Base-by-base conservation (phyloP, 2,797 vertebrate species). In the Enteromius treurensis region DNA sequence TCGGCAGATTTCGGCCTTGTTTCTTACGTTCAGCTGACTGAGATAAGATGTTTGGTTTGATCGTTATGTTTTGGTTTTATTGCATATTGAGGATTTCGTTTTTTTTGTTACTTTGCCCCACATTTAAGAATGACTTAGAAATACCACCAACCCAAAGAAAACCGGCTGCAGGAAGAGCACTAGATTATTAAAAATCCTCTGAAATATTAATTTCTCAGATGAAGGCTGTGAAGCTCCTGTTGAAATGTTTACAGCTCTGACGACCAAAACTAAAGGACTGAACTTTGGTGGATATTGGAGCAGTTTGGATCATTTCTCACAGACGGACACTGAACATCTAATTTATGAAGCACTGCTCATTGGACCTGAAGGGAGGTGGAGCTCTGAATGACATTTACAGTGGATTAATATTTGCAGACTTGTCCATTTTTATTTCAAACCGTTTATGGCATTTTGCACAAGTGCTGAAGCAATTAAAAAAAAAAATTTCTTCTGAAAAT, bases 1-100 rank as follows among this genome's bases (percentile, higher is more conserved):
- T 86, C 6, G 86, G 74, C 76, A 79, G 84, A 60, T 80, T 77
- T 84, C 5, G 32, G 23, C 68, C 40, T 69, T 77, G 67, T 67
- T 42, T 58, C 51, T 58, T 19, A 23, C 5, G n/a, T 79, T 65
- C 51, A 34, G 13, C 19, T 64, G 74, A 71, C 29, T 47, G 29
- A 62, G 60, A 32, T 32, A 14, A 26, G 3, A 9, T 74, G 6
- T 68, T 67, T 23, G 49, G 19, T 81, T 71, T 34, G 37, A 67
- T 45, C 17, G 21, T 74, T 42, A 0, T 9, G 5, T 75, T 74
- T 75, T 53, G 15, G 45, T 64, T 79, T 71, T 82, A 55, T 15
- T 60, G 19, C 34, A 49, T 23, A 7, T 79, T 47, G 58, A 10
- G 34, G 26, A 64, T 75, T 74, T 32, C 0, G 47, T 37, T 5